A percentile compares a stretch with the other conserved stretches of the same genome.
Conservation (phyloP, 2,797 vertebrate species). For the Hypotaenidia okinawae region DNA sequence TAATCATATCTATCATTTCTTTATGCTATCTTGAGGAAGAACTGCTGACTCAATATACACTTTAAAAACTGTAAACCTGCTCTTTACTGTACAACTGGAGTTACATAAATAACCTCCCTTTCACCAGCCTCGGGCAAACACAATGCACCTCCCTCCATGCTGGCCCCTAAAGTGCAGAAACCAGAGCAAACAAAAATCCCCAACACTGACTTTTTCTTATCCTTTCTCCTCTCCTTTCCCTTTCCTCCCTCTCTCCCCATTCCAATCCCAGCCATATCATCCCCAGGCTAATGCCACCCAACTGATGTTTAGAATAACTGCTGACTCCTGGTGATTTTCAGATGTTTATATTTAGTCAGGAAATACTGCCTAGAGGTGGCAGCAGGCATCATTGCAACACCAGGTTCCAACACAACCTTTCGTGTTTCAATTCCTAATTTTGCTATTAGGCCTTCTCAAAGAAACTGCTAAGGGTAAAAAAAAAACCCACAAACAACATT, state of each 20-base stretch:
- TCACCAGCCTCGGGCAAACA: background rate
- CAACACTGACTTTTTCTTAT: no score
- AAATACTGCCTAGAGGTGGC: background rate
- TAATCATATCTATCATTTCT: background rate
- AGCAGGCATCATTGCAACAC: background rate
- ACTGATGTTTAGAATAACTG: background rate
- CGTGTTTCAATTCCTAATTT: background rate
- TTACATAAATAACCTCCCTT: background rate
- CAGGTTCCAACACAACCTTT: background rate
- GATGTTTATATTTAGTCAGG: accelerated
- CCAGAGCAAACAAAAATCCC: background rate
- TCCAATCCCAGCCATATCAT: background rate
- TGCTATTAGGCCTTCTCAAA: background rate
- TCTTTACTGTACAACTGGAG: background rate
- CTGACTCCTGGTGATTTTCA: background rate
- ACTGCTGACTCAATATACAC: background rate
- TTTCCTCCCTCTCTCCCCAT: background rate
- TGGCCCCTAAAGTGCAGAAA: accelerated
- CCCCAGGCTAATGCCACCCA: background rate
- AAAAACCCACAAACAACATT: background rate
- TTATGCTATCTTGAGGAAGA: background rate
- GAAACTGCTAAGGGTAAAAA: background rate
- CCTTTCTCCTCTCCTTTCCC: no score
- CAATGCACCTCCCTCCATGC: accelerated
- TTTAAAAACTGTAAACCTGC: background rate